Conservation (phyloP, 2,797 vertebrate species). For the Danionella dracula region DNA sequence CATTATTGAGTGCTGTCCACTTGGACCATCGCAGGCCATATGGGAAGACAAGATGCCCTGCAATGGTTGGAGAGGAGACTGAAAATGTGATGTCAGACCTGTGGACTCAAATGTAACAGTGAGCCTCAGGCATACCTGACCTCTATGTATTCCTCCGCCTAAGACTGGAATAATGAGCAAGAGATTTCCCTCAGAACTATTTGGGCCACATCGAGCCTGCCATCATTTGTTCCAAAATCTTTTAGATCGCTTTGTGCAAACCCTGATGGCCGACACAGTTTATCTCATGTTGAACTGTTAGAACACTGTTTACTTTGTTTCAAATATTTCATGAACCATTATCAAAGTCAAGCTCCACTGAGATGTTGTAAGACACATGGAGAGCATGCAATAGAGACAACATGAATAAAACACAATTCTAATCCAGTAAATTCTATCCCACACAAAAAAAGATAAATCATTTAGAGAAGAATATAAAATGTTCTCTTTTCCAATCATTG, state of each 20-base stretch:
- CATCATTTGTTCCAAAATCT: slow-evolving; percentile 10
- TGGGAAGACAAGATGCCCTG: not conserved
- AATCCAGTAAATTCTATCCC: not conserved
- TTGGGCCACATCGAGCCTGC: not conserved
- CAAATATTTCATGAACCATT: not conserved
- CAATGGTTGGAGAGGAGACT: not conserved
- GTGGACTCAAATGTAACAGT: not conserved
- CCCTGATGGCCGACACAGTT: not conserved
- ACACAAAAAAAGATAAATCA: not conserved
- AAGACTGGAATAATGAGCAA: slow-evolving; percentile 29
- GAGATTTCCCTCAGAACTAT: slow-evolving; percentile 3
- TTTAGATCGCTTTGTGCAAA: slow-evolving; percentile 23
- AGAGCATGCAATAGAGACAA: not conserved
- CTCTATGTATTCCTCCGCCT: slow-evolving; percentile 14
- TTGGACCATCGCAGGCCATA: not conserved
- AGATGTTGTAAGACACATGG: not conserved
- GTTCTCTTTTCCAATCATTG: not conserved
- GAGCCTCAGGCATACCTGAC: slow-evolving; percentile 11
- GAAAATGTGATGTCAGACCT: slow-evolving; percentile 19
- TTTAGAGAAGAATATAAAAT: not conserved
- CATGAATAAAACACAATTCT: not conserved
- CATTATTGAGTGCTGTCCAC: slow-evolving; percentile 8
- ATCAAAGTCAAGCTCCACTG: not conserved
- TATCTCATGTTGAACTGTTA: not conserved
- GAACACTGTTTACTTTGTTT: not conserved